phyloP scores from a whole-genome alignment of 2,113 vertebrate species.

The Stomatorhinus ivindoensis region DNA sequence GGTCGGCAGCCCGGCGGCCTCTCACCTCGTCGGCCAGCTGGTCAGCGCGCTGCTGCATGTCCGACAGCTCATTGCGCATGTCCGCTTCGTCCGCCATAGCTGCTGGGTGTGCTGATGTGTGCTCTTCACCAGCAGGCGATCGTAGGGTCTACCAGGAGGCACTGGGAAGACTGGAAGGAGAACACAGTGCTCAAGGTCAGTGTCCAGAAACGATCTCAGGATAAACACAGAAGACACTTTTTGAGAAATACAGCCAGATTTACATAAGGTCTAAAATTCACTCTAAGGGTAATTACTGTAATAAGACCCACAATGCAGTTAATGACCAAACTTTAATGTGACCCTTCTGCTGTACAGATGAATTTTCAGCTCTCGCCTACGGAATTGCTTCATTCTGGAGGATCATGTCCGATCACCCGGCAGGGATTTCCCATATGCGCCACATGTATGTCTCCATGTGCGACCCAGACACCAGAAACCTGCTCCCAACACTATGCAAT shows the following conservation, averaged over 20 bases:
- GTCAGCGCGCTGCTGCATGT: conserved; percentile 95
- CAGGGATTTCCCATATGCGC: neutral
- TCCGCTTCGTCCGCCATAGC: conserved; percentile 93
- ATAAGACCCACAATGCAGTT: neutral
- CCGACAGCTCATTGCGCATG: conserved; percentile 98
- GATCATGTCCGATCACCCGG: neutral
- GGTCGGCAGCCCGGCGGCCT: neutral
- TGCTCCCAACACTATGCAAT: neutral
- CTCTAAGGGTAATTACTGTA: neutral
- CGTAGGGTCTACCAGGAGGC: conserved; percentile 54
- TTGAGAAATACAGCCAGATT: neutral
- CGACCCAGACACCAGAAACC: neutral
- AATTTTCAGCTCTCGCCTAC: neutral
- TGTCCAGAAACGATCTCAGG: neutral
- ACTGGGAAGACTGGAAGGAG: conserved; percentile 51
- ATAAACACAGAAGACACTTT: neutral
- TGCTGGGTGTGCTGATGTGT: conserved; percentile 51
- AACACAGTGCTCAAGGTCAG: conserved; percentile 19
- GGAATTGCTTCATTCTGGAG: neutral
- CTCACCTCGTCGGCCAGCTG: conserved; percentile 95
- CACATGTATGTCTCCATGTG: neutral
- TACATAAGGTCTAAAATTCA: neutral
- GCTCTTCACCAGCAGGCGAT: conserved; percentile 56
- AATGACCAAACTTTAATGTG: neutral
- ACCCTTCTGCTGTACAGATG: neutral